Base-by-base conservation (phyloP, 2,888 invertebrate genomes). In the Cryptus viduatorius region DNA sequence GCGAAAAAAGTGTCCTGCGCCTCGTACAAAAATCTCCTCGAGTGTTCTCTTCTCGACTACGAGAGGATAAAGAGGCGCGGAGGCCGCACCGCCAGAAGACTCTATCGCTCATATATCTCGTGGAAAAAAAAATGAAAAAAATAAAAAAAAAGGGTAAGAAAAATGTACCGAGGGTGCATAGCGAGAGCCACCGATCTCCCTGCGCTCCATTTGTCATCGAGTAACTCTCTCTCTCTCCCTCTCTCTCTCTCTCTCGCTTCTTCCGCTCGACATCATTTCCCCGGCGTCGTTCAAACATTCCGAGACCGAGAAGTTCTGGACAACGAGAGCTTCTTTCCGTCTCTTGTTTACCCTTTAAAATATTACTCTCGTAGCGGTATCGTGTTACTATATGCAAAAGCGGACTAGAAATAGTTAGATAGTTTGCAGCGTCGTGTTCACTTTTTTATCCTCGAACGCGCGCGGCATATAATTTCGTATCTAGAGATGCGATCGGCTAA, bases 171-270 rank as follows among this genome's bases (percentile, higher is more conserved):
- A 8, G 37, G 37, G 37, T 8, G n/a, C 12, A 37, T 12, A 64
- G 59, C 3, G 44, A 8, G 56, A 24, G 56, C 10, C 56, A 3
- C 31, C 72, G 59, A 67, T 64, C 59, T 67, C 48, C 61, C 65
- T 24, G 82, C 88, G 82, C 88, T 88, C 87, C 88, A 90, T 90
- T 88, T 88, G 88, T 90, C 89, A 89, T 89, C 87, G 87, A 86
- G 86, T 86, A 76, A 53, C 37, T 37, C 37, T 37, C 37, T 37
- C 4, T 37, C 37, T 37, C 37, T 37, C 37, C 1, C 37, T 37
- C 37, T 5, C 37, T 37, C 37, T 37, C 37, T 37, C 37, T 5
- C 37, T 37, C 37, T 37, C 37, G 37, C 5, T 75, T 64, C 71
- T 76, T 81, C 80, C 75, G 69, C 86, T 86, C 84, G 83, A 82